Base-by-base conservation (phyloP, 2,113 vertebrate species). In the Cyanistes caeruleus region DNA sequence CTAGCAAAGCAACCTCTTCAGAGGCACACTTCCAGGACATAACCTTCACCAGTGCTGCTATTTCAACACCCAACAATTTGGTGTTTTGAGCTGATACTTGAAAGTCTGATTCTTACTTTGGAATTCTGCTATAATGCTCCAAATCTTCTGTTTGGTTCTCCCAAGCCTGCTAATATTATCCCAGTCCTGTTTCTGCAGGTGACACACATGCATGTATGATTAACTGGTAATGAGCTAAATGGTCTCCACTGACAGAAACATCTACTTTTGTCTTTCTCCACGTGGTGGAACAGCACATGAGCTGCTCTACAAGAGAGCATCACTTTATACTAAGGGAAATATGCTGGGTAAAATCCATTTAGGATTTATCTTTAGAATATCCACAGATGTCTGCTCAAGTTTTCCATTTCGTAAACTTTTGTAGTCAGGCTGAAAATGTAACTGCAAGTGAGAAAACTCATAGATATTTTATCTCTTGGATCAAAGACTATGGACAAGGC, bases 291-390 rank as follows among this genome's bases (percentile, higher is more conserved):
- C 37, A 73, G 41, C 11, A 9, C 18, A 8, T 69, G n/a, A 78
- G 28, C 31, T 33, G 8, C 62, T 62, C 1, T 7, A 16, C 10
- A 41, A 43, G 27, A 59, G 15, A 55, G 6, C 1, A 0, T 33
- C 59, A 19, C 63, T 90, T 91, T 20, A n/a, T 31, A 21, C 9
- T 24, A 35, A 46, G 20, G 13, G 41, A 87, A 67, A 76, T 56
- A 72, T 10, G 4, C n/a, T 69, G 8, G 18, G 20, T 17, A 85
- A 94, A 93, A 85, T 49, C 25, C 6, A 27, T 76, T 76, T 80
- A 41, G 33, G 27, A 13, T 67, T 95, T 81, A 46, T 44, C 20
- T 90, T 81, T 76, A 51, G 28, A 55, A n/a, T 30, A 85, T 31
- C 28, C 27, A 43, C 27, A 33, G 22, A 24, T 48, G 5, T 74